Evolutionary conservation across 2,113 vertebrate species (phyloP).

Genomic region (Peromyscus maniculatus): DNA sequence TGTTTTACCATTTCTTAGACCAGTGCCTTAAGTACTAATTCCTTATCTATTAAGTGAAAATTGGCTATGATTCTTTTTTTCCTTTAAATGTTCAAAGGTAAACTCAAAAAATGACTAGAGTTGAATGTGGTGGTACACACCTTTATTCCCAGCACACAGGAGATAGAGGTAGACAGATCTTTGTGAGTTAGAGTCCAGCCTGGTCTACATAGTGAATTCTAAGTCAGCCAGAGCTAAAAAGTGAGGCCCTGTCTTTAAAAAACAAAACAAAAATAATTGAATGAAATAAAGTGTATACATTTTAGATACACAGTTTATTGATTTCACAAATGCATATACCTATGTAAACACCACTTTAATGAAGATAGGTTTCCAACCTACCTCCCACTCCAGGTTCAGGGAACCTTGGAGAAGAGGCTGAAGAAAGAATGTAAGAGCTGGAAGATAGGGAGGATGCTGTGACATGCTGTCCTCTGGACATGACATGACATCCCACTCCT

Average conservation of each 20-base stretch:
- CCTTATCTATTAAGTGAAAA: conserved; percentile 28
- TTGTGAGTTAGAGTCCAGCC: neutral
- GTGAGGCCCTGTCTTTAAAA: neutral
- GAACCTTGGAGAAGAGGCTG: neutral
- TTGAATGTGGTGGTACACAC: neutral
- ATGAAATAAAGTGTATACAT: neutral
- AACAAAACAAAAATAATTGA: neutral
- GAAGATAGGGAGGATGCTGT: neutral
- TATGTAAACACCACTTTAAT: neutral
- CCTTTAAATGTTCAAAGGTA: neutral
- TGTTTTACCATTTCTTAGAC: neutral
- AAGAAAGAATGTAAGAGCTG: neutral
- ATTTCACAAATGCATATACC: neutral
- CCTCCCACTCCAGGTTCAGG: neutral
- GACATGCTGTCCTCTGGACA: neutral
- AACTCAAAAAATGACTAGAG: neutral
- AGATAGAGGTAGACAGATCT: neutral
- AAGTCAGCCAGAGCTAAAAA: neutral
- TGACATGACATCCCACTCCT: no score
- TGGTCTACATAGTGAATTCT: neutral
- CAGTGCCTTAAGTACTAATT: neutral
- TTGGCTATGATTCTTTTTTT: conserved; percentile 5
- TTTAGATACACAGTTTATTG: conserved; percentile 22
- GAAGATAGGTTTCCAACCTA: neutral
- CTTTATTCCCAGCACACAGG: neutral